Percentiles rank a stretch among this genome's conserved stretches.
These are phyloP conservation scores for Calliopsis andreniformis DNA, from an alignment of 1,140 invertebrate genomes.

Conservation along the genomic window DNA sequence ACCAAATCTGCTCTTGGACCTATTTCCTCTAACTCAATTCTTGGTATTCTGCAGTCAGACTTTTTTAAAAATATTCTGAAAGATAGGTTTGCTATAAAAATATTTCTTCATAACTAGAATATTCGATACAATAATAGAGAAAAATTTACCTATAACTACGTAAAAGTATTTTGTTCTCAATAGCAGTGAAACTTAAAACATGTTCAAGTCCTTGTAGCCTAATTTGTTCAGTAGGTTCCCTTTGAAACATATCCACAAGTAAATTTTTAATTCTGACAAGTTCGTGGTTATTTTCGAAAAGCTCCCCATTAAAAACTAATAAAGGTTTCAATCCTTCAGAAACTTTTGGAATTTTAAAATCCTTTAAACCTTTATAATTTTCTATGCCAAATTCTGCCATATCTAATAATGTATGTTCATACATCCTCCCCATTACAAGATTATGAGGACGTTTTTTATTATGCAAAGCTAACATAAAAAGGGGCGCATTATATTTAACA, in stretches of 20 bases:
- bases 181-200: conserved; percentile 93
- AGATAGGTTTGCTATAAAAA: conserved; percentile 10
- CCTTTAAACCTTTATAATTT: conserved; percentile 88
- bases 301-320: conserved; percentile 95
- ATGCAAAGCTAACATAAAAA: conserved; percentile 95
- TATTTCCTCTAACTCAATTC: conserved; percentile 96
- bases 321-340: conserved; percentile 93
- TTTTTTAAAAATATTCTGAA: conserved; percentile 93
- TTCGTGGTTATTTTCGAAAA: conserved; percentile 92
- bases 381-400: conserved; percentile 98
- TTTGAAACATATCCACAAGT: conserved; percentile 96
- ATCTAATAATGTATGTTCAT: conserved; percentile 94
- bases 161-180: conserved; percentile 90
- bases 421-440: conserved; percentile 93
- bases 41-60: conserved; percentile 92
- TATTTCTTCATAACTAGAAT: neutral
- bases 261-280: conserved; percentile 93
- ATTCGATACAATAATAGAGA: neutral
- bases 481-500: conserved; percentile 91
- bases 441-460: conserved; percentile 98
- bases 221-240: conserved; percentile 90
- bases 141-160: conserved; percentile 89
- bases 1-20: conserved; percentile 95
- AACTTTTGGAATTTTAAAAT: conserved; percentile 92
- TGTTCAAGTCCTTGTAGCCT: conserved; percentile 96